Percentiles rank a stretch among this genome's conserved stretches.
These are phyloP conservation scores for Eulemur albifrons DNA, from an alignment of 2,797 vertebrate genomes.

Conservation along the genomic window DNA sequence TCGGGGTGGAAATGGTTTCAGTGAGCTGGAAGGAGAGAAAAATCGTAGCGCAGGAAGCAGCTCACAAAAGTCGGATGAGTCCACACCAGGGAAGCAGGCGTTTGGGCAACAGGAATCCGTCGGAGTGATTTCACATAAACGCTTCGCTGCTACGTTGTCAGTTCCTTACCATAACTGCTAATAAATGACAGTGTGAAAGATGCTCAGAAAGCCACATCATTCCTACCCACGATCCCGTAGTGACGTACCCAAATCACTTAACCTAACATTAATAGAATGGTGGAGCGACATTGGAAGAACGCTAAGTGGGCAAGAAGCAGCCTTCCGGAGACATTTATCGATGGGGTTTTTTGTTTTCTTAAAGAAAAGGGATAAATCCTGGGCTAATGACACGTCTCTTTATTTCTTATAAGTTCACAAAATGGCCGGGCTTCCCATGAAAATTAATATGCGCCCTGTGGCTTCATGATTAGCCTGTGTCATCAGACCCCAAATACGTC, in stretches of 20 bases:
- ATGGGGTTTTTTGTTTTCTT: conserved; percentile 50
- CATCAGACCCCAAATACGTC: conserved; percentile 65
- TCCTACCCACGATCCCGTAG: neutral
- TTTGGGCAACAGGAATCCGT: neutral
- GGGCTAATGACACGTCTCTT: conserved; percentile 73
- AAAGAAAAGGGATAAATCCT: conserved; percentile 76
- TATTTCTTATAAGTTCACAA: conserved; percentile 77
- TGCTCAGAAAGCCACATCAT: conserved; percentile 46
- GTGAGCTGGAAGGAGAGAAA: neutral
- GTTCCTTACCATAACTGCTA: conserved; percentile 32
- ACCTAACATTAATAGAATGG: conserved; percentile 56
- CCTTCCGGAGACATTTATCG: conserved; percentile 70
- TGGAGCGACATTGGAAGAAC: conserved; percentile 68
- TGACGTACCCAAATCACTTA: conserved; percentile 54
- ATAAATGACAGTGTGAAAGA: conserved; percentile 57
- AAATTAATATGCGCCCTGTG: conserved; percentile 75
- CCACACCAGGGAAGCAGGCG: neutral
- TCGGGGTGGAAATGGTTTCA: neutral
- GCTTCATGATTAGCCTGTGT: conserved; percentile 65
- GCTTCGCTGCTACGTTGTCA: conserved; percentile 49
- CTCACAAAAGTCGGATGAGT: neutral
- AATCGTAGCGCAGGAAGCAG: neutral
- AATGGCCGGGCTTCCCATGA: conserved; percentile 75
- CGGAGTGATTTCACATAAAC: neutral
- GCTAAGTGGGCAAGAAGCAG: conserved; percentile 69